Evolutionary conservation across 30 jellyfish, hydroid and myxozoan species (phyloP), one percentile per base, ranked within the genome.

Genomic region (Chironex yamaguchii): DNA sequence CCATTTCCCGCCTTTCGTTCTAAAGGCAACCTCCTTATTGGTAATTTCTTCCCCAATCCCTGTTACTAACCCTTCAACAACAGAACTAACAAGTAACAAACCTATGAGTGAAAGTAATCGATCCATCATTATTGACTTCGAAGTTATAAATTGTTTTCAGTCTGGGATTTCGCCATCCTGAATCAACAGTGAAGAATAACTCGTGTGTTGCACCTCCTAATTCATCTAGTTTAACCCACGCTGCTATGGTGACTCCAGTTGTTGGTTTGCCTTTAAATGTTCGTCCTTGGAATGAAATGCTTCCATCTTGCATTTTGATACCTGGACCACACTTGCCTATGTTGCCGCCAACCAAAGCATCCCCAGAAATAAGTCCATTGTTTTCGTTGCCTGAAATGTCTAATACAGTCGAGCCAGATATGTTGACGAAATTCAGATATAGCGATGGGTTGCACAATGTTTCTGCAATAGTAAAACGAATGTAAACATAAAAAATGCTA

Each of bases 131-230:
- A 79, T 71, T 89, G 11, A 92, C 62, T 28, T 88, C 98, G 34
- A 92, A 84, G 53, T 92, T 94, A 83, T 92, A 92, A 49, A 92
- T 82, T 9, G 98, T 86, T 69, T 92, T 92, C 29, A 53, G 51
- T 33, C 98, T 88, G 4, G 94, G 96, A 34, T 80, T 69, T 33
- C 82, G 87, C 98, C 98, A 92, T 26, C 98, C 98, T 3, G 98
- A 97, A 74, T 92, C 98, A 29, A 92, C 81, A 51, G 98, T 92
- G 53, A 92, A 96, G 76, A 92, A 92, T 12, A 92, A 78, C 75
- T 92, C 97, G 68, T 92, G 98, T 20, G 97, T 86, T 1, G 98
- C 96, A 34, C 76, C 93, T 1, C 90, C 95, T 11, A 92, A 20
- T 36, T 84, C 94, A 42, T 92, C 98, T 20, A 92, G 71, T 52